phyloP scores from a whole-genome alignment of 2,797 vertebrate species.

The Chanos chanos region DNA sequence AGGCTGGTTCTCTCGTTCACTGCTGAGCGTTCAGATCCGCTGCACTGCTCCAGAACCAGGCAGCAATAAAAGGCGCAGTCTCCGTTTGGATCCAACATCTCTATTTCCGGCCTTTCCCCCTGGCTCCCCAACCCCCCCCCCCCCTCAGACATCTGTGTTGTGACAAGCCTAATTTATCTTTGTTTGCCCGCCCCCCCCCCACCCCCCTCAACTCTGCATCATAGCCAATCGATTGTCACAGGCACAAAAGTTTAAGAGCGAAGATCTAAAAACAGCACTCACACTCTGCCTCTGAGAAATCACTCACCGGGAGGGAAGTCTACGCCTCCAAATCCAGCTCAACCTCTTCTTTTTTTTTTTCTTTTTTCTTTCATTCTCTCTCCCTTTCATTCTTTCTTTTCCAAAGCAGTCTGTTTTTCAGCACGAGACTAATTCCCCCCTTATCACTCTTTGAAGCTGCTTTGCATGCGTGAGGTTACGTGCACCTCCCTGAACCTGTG shows the following conservation, averaged over 20 bases:
- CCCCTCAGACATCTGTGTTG: constrained; percentile 21
- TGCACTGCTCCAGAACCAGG: too few relatives aligned
- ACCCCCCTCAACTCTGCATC: constrained; percentile 45
- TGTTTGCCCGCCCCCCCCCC: too few relatives aligned
- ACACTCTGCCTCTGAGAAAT: constrained; percentile 34
- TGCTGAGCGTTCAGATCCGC: too few relatives aligned
- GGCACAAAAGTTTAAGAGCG: constrained; percentile 2
- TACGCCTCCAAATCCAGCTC: constrained; percentile 11
- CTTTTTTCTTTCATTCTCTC: not conserved
- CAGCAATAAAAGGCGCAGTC: too few relatives aligned
- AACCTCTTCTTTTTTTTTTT: too few relatives aligned
- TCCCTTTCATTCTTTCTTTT: not conserved
- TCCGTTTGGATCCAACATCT: constrained; percentile 13
- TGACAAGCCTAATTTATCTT: constrained; percentile 44
- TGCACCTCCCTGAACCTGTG: not conserved
- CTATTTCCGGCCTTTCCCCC: not conserved
- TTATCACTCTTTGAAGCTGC: constrained; percentile 33
- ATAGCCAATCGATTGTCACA: constrained; percentile 31
- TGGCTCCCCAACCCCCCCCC: not conserved
- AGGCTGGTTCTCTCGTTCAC: too few relatives aligned
- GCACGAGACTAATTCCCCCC: constrained; percentile 2
- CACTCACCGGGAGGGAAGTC: constrained; percentile 7
- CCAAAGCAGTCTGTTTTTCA: not conserved
- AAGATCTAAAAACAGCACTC: constrained; percentile 43
- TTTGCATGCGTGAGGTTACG: constrained; percentile 4